Percentiles rank a stretch among this genome's conserved stretches.
These are phyloP conservation scores for Chascanopsetta lugubris DNA, from an alignment of 2,113 vertebrate species.

Conservation along the genomic window DNA sequence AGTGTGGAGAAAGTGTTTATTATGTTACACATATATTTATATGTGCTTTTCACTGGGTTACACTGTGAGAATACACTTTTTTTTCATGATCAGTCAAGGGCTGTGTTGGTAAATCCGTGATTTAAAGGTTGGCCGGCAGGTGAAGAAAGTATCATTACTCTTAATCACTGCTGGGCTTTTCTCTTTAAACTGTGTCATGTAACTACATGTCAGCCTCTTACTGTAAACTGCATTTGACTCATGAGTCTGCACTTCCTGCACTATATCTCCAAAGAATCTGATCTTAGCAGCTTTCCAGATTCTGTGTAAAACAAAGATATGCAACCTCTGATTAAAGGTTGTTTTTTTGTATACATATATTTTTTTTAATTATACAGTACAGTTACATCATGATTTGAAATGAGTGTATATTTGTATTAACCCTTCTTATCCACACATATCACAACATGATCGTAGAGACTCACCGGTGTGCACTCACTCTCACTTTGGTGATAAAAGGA, in stretches of 20 bases:
- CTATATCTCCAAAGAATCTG: slow-evolving; percentile 4
- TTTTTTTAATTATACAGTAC: slow-evolving; percentile 44
- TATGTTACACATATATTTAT: slow-evolving; percentile 51
- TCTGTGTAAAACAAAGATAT: slow-evolving; percentile 59
- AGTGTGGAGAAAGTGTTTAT: slow-evolving; percentile 57
- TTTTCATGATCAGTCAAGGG: slow-evolving; percentile 9
- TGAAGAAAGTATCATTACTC: slow-evolving; percentile 23
- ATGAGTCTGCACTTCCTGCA: slow-evolving; percentile 17
- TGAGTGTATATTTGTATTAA: slow-evolving; percentile 61
- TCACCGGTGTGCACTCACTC: slow-evolving; percentile 39
- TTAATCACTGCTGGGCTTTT: slow-evolving; percentile 5
- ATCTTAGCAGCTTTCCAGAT: slow-evolving; percentile 13
- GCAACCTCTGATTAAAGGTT: slow-evolving; percentile 57
- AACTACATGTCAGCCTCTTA: slow-evolving; percentile 34
- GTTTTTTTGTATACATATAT: slow-evolving; percentile 29
- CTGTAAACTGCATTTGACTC: slow-evolving; percentile 47
- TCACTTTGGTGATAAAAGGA: slow-evolving; percentile 69
- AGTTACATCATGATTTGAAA: slow-evolving; percentile 60
- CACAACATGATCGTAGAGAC: slow-evolving; percentile 38
- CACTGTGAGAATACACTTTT: slow-evolving; percentile 53
- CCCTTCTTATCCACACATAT: slow-evolving; percentile 59
- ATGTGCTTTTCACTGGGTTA: slow-evolving; percentile 65
- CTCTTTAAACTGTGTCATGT: slow-evolving; percentile 24
- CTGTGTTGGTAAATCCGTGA: slow-evolving; percentile 33
- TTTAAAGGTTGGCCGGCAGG: slow-evolving; percentile 51